Evolutionary conservation across 2,113 vertebrate genomes (phyloP), one percentile per base, ranked within the genome.

Genomic region (Sylvia atricapilla): DNA sequence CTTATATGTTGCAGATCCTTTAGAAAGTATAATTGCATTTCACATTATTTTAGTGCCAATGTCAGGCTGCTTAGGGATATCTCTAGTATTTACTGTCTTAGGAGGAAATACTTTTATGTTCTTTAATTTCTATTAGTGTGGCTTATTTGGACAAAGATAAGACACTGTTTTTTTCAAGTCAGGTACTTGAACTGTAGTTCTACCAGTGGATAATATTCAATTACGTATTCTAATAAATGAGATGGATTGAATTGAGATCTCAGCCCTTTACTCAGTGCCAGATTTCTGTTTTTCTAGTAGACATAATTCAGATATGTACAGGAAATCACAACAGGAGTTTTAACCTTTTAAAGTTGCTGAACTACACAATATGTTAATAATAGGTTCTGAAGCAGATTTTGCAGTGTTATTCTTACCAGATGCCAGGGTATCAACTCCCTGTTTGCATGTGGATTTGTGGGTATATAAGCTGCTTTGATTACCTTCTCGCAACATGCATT

Each of bases 381-480:
- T 33, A 87, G 2, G 3, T 87, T 80, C 55, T 27, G 25, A 97
- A 95, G 55, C 47, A 79, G 46, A 95, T 95, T 94, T 96, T 96
- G 33, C 16, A 4, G 18, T 88, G 47, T 79, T 94, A 55, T 63
- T 95, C 93, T 78, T 93, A 88, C 31, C 41, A 79, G 43, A 59
- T 94, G n/a, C 60, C 62, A 84, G 41, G 31, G 73, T 73, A 93
- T 95, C 60, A 76, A 27, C 75, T 96, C 62, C 31, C 25, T 95
- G 33, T 82, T 94, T 87, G 46, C 31, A 53, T 68, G 41, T 59
- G 70, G 58, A 78, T 64, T 91, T 87, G 79, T 15, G 39, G 23
- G 44, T 8, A 1, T 31, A 78, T 62, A 80, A 89, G 77, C 24
- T 17, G 28, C 50, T 93, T 63, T 86, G 70, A 59, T 93, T 88